Evolutionary conservation across 1,140 invertebrate species (phyloP).

Genomic region (Teleopsis dalmanni): DNA sequence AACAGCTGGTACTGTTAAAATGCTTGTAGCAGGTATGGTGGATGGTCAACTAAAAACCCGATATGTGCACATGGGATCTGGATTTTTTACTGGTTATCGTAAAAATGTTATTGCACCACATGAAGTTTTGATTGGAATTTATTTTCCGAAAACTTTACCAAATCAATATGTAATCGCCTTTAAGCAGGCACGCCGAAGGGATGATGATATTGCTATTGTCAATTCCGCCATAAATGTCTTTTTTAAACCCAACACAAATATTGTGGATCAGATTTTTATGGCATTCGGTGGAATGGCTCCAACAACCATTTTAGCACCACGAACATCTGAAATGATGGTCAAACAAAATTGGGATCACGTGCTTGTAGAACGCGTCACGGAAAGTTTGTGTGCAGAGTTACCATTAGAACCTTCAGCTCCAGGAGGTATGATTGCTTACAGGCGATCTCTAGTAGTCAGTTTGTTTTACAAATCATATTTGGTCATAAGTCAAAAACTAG

Average conservation of each 20-base stretch:
- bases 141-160: conserved; percentile 52
- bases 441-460: conserved; percentile 71
- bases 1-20: conserved; percentile 59
- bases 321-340: conserved; percentile 57
- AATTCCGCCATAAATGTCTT: conserved; percentile 72
- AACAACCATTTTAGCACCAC: conserved; percentile 67
- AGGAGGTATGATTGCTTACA: conserved; percentile 83
- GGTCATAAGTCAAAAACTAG: conserved; percentile 55
- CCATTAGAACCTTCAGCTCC: conserved; percentile 70
- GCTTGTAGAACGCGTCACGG: conserved; percentile 58
- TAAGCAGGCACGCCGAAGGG: conserved; percentile 84
- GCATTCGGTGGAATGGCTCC: conserved; percentile 89
- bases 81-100: conserved; percentile 84
- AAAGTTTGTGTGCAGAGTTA: conserved; percentile 65
- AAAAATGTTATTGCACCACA: conserved; percentile 65
- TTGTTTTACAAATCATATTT: conserved; percentile 89
- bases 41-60: conserved; percentile 51
- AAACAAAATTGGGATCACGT: conserved; percentile 65
- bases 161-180: conserved; percentile 79
- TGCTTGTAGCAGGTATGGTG: conserved; percentile 52
- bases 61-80: conserved; percentile 65
- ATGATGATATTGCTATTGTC: conserved; percentile 94
- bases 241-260: conserved; percentile 50
- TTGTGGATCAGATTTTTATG: conserved; percentile 58
- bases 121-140: conserved; percentile 73